These are phyloP conservation scores for Alethe diademata DNA, from an alignment of 2,113 vertebrate genomes.

Conservation along the genomic window DNA sequence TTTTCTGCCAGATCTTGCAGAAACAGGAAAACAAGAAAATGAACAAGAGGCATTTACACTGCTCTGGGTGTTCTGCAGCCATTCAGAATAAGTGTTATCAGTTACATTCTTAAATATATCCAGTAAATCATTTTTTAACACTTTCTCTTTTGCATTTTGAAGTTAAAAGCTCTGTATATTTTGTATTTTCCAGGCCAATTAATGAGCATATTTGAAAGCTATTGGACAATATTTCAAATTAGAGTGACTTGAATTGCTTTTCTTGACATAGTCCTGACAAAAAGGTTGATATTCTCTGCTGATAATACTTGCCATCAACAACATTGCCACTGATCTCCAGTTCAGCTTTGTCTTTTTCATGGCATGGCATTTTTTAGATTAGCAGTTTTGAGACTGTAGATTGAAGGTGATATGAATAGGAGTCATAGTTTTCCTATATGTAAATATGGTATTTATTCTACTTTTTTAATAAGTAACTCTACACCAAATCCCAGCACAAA, in stretches of 20 bases:
- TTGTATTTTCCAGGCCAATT: background rate
- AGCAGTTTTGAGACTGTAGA: background rate
- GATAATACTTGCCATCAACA: background rate
- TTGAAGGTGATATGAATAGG: background rate
- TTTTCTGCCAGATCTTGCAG: background rate
- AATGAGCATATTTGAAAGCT: background rate
- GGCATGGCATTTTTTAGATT: background rate
- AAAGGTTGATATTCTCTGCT: slow-evolving; percentile 5
- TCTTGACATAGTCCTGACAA: background rate
- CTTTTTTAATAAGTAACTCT: background rate
- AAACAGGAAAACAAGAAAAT: background rate
- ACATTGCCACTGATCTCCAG: background rate
- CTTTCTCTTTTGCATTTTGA: background rate
- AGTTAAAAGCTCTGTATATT: background rate
- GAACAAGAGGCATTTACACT: background rate
- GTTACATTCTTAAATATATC: background rate
- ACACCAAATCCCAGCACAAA: background rate
- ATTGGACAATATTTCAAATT: background rate
- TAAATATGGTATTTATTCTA: background rate
- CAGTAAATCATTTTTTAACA: background rate
- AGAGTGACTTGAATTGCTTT: background rate
- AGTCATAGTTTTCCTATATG: background rate
- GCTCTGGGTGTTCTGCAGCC: background rate
- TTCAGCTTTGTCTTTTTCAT: background rate
- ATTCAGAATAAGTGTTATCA: background rate